A percentile compares a stretch with the other conserved stretches of the same genome.
phyloP scores from a whole-genome alignment of 2,113 vertebrate genomes.

The Actenoides lindsayi region DNA sequence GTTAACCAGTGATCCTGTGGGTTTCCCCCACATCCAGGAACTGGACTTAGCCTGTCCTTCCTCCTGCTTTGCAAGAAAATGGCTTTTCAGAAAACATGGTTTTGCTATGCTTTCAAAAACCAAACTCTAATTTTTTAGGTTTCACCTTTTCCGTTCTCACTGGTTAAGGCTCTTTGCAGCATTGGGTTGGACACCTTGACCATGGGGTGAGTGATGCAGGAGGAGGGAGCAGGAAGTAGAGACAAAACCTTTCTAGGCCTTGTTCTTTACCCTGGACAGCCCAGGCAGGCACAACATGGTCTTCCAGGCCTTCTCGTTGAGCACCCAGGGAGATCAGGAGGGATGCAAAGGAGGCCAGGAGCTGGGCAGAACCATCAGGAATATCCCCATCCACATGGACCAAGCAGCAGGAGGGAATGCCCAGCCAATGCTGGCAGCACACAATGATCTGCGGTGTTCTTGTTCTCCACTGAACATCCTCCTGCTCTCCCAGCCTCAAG shows the following conservation, averaged over 20 bases:
- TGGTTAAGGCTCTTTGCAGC: neutral
- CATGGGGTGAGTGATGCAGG: too few relatives aligned
- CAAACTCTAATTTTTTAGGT: neutral
- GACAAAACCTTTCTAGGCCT: neutral
- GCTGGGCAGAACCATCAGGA: neutral
- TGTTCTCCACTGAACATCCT: neutral
- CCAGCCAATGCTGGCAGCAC: neutral
- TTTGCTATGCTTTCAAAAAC: neutral
- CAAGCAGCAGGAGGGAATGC: neutral
- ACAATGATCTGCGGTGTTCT: neutral
- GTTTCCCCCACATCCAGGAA: neutral
- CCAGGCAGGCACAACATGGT: neutral
- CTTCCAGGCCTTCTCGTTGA: neutral
- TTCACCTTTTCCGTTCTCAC: neutral
- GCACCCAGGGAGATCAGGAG: neutral
- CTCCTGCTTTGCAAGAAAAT: neutral
- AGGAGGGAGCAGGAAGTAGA: accelerated
- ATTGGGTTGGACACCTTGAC: neutral
- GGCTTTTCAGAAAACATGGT: neutral
- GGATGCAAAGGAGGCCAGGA: neutral
- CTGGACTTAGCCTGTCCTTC: neutral
- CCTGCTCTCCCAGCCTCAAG: accelerated
- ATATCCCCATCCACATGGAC: neutral
- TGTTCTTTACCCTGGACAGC: neutral
- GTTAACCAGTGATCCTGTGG: neutral